phyloP scores from a whole-genome alignment of 2,888 invertebrate species.

The Drymonia ruficornis region DNA sequence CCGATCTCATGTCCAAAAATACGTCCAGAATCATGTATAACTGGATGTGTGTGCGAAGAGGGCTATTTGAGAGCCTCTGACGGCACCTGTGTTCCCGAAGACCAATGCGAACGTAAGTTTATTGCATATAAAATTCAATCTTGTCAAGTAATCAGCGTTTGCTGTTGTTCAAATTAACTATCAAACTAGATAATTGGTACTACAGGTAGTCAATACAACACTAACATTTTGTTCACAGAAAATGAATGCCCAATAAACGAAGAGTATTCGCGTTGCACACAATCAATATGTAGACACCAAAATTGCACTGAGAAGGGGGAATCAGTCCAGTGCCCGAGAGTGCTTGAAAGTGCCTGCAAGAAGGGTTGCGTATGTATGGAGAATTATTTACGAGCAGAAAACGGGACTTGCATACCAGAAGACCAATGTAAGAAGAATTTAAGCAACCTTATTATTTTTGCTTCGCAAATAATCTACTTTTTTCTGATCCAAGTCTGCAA shows the following conservation, averaged over 20 bases:
- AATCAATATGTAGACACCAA: conserved; percentile 14
- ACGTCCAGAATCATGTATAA: conserved; percentile 15
- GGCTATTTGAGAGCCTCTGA: conserved; percentile 28
- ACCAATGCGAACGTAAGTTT: too few relatives aligned
- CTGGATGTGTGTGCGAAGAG: conserved; percentile 36
- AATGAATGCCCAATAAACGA: conserved; percentile 21
- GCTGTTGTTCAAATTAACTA: too few relatives aligned
- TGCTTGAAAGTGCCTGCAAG: conserved; percentile 15
- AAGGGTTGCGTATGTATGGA: conserved; percentile 36
- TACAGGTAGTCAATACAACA: too few relatives aligned
- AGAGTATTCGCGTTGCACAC: conserved; percentile 8
- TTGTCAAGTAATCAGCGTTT: too few relatives aligned
- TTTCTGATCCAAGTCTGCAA: too few relatives aligned
- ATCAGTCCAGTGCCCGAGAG: conserved; percentile 9
- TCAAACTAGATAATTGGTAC: too few relatives aligned
- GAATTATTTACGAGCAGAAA: conserved; percentile 27
- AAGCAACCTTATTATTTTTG: not conserved
- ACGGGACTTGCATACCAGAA: conserved; percentile 35
- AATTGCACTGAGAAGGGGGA: conserved; percentile 22
- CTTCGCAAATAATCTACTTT: not conserved
- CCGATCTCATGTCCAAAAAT: conserved; percentile 10
- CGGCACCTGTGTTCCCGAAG: conserved; percentile 34
- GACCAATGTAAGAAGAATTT: conserved; percentile 2
- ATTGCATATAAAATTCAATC: too few relatives aligned
- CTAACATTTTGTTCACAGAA: conserved; percentile 31